A percentile compares a stretch with the other conserved stretches of the same genome.
Conservation (phyloP, 2,113 vertebrate species). For the Malaclemys terrapin region DNA sequence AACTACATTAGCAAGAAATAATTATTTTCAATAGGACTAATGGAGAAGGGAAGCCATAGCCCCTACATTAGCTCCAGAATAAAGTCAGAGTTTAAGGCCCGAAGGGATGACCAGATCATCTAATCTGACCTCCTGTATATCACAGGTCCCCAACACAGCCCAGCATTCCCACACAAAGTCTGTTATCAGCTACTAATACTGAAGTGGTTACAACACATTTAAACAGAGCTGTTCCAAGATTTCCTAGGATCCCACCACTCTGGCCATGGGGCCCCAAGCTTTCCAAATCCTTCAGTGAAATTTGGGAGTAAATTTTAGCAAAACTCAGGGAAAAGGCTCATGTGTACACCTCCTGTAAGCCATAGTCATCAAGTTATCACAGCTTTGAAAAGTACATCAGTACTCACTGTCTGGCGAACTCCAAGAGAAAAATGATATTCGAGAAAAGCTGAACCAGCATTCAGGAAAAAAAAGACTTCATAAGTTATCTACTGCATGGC, state of each 20-base stretch:
- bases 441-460: not conserved
- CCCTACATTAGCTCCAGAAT: not conserved
- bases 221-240: not conserved
- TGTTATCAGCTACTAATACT: not conserved
- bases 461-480: not conserved
- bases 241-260: not conserved
- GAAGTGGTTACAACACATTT: not conserved
- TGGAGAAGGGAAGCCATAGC: not conserved
- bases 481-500: not conserved
- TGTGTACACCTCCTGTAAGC: not conserved
- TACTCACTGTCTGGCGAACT: not conserved
- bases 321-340: not conserved
- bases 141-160: not conserved
- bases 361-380: not conserved
- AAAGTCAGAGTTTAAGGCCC: not conserved
- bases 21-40: not conserved
- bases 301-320: not conserved
- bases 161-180: not conserved
- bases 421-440: not conserved
- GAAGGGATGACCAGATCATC: not conserved
- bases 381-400: not conserved
- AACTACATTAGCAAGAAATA: accelerated
- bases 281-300: not conserved
- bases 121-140: not conserved
- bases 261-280: not conserved